Conservation (phyloP, 2,888 invertebrate species). For the Lottia scabra region DNA sequence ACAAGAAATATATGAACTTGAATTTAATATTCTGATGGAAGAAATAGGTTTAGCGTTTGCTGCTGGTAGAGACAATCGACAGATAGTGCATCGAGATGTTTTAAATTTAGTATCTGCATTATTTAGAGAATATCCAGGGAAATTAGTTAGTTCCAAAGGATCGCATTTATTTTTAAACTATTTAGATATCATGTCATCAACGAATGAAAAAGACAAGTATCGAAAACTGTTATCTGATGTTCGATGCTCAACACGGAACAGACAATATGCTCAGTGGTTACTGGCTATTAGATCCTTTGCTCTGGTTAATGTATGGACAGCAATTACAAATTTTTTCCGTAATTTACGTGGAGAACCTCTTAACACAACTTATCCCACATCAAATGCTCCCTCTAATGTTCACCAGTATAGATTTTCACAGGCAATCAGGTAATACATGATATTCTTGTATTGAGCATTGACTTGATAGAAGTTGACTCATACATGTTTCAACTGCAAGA, state of each 20-base stretch:
- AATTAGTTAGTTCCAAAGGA: constrained; percentile 57
- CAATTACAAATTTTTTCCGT: constrained; percentile 64
- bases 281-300: constrained; percentile 64
- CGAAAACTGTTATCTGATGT: constrained; percentile 64
- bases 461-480: too few species aligned
- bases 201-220: constrained; percentile 52
- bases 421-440: constrained; percentile 47
- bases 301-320: constrained; percentile 64
- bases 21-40: constrained; percentile 62
- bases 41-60: constrained; percentile 63
- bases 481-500: too few species aligned
- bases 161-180: constrained; percentile 62
- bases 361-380: constrained; percentile 8
- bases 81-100: constrained; percentile 54
- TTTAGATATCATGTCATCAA: constrained; percentile 61
- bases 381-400: constrained; percentile 27
- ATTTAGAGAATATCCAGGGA: constrained; percentile 64
- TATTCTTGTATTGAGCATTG: too few species aligned
- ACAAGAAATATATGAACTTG: constrained; percentile 63
- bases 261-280: constrained; percentile 66
- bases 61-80: constrained; percentile 55
- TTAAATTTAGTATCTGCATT: constrained; percentile 59
- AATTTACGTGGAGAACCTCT: constrained; percentile 44
- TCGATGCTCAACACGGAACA: constrained; percentile 61
- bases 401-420: constrained; percentile 53